Evolutionary conservation across 1,140 invertebrate species (phyloP), one percentile per base, ranked within the genome.

Genomic region (Anoplophora glabripennis): DNA sequence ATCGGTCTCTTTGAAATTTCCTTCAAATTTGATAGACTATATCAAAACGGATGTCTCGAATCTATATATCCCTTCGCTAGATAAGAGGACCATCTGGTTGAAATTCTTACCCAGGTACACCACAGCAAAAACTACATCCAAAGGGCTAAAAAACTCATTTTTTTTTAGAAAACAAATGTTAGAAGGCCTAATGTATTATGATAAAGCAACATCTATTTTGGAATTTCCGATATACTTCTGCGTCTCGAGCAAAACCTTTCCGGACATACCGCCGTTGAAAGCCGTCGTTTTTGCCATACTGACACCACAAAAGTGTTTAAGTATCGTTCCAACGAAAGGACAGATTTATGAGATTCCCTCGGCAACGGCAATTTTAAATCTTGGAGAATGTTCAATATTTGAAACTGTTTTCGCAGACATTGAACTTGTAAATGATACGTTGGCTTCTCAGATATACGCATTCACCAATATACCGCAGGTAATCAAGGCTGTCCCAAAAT

Each of bases 391-490:
- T 45, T 60, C 62, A 1, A 64, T 66, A 4, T 61, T 49, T 9
- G 70, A 72, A 56, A 66, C 57, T 8, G 40, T 72, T 8, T 65
- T 18, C 28, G 35, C 65, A 11, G 62, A 65, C 33, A 44, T 72
- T 7, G 45, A 33, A 12, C 12, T 72, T 3, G 59, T 37, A 4
- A 72, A 72, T 44, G 57, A 48, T 38, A 65, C 68, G 11, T 35
- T 46, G 0, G 51, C 61, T 0, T 51, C 52, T 7, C 70, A 72
- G 48, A 35, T 64, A 10, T 70, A 58, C 49, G 66, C 62, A 15
- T 72, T 72, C 38, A 14, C 67, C 9, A 59, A 68, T 53, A 54
- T 72, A 38, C 70, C 70, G n/a, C 21, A 56, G 49, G 69, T 70
- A 63, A 37, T 38, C 37, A 0, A 51, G 34, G 11, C 18, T 10